Conservation (phyloP, 2,888 invertebrate species). For the Athalia circularis region DNA sequence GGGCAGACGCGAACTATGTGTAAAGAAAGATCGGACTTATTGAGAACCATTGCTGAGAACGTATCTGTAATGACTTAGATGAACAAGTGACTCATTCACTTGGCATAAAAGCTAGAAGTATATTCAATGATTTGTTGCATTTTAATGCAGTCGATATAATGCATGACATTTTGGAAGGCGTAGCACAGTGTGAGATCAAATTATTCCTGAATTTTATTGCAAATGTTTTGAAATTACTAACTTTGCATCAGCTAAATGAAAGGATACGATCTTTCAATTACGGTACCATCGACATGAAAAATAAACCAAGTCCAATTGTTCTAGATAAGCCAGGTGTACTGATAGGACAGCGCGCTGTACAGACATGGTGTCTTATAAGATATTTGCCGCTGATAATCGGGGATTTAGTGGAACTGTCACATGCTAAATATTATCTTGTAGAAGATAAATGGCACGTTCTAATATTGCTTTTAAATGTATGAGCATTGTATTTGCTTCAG, state of each 20-base stretch:
- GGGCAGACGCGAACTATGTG: slow-evolving; percentile 42
- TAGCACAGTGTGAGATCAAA: slow-evolving; percentile 46
- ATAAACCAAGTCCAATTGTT: slow-evolving; percentile 52
- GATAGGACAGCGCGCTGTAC: slow-evolving; percentile 53
- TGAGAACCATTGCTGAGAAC: slow-evolving; percentile 27
- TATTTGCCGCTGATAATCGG: slow-evolving; percentile 46
- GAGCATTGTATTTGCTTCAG: slow-evolving; percentile 45
- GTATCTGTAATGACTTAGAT: too few species aligned
- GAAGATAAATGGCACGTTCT: slow-evolving; percentile 45
- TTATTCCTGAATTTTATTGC: slow-evolving; percentile 43
- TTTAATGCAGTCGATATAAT: slow-evolving; percentile 48
- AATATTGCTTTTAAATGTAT: slow-evolving; percentile 46
- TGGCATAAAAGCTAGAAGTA: slow-evolving; percentile 41
- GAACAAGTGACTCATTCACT: too few species aligned
- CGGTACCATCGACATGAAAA: slow-evolving; percentile 45
- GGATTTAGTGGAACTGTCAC: slow-evolving; percentile 20
- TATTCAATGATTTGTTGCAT: slow-evolving; percentile 44
- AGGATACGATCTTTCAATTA: slow-evolving; percentile 47
- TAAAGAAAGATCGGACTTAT: slow-evolving; percentile 26
- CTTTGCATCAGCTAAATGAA: slow-evolving; percentile 34
- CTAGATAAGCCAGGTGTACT: slow-evolving; percentile 49
- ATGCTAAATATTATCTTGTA: neutral
- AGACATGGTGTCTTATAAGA: slow-evolving; percentile 49
- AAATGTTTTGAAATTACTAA: slow-evolving; percentile 36
- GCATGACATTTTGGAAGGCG: slow-evolving; percentile 48